Base-by-base conservation (phyloP, 2,797 vertebrate genomes). In the Ptychadena robeensis region DNA sequence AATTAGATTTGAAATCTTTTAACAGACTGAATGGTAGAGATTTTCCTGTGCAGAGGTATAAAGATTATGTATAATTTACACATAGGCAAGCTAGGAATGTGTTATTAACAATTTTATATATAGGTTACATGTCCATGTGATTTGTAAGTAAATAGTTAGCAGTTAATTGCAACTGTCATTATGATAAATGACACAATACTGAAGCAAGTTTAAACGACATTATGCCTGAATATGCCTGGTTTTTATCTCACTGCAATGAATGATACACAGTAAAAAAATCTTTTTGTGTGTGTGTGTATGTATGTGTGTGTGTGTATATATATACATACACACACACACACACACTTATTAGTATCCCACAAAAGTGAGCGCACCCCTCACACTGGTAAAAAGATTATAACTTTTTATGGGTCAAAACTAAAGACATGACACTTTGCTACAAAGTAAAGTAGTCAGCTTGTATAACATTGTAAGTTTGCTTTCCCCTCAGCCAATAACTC, bases 131-230 rank as follows among this genome's bases (percentile, higher is more conserved):
- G 9, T 22, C 53, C 65, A 69, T 37, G 27, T 68, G 73, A 70
- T 34, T 40, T 37, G 35, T 57, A 59, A 67, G 48, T 38, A 67
- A 59, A 34, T 67, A 57, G 25, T 44, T 68, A 81, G 25, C 22
- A 74, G 80, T 38, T 66, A 61, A 74, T 64, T 57, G 14, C 14
- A 9, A 59, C 64, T 69, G 80, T 82, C 71, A 40, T 30, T 2
- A 37, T 75, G 65, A 74, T 40, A 68, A 68, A 82, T 73, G 14
- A 32, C 4, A 34, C 74, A 59, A 57, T 82, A 69, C 32, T 59
- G 12, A 18, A 66, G 64, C 44, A 64, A 69, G 59, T 38, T 61
- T 61, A 57, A 38, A 69, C 44, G 73, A 30, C 34, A 69, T 31
- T 22, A 75, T 66, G 25, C 15, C 37, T 31, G 32, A 72, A 80